A percentile compares a stretch with the other conserved stretches of the same genome.
phyloP scores from a whole-genome alignment of 2,888 invertebrate species.

The Pelosia muscerda region DNA sequence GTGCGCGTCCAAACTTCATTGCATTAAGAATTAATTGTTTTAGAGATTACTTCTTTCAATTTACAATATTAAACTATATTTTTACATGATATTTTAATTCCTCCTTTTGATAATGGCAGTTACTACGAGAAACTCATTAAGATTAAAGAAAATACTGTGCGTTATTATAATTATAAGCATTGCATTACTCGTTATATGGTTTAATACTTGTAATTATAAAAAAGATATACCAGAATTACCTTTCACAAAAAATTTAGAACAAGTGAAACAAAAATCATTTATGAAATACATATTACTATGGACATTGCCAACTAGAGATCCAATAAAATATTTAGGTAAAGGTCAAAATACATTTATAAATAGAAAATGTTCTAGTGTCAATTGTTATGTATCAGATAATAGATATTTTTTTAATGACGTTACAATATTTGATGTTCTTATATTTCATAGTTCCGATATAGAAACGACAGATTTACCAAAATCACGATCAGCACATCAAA shows the following conservation, averaged over 20 bases:
- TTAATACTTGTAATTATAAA: background rate
- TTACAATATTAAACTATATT: too few species aligned
- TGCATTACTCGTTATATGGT: background rate
- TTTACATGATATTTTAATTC: background rate
- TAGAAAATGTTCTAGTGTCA: constrained; percentile 61
- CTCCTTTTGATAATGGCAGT: background rate
- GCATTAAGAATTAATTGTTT: background rate
- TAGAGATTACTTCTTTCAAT: background rate
- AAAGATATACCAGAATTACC: background rate
- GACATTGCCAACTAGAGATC: constrained; percentile 59
- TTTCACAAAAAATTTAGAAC: background rate
- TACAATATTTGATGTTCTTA: constrained; percentile 63
- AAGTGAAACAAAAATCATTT: background rate
- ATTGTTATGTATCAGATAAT: constrained; percentile 67
- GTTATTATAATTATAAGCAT: background rate
- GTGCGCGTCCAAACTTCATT: background rate
- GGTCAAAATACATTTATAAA: constrained; percentile 60
- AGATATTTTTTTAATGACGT: constrained; percentile 51
- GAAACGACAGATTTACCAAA: constrained; percentile 43
- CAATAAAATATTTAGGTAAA: constrained; percentile 52
- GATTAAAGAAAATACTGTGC: background rate
- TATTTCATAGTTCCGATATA: constrained; percentile 66
- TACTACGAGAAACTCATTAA: background rate
- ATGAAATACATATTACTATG: constrained; percentile 68
- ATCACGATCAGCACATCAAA: constrained; percentile 59